phyloP scores from a whole-genome alignment of 2,888 invertebrate species.

The Cantharis nigra region DNA sequence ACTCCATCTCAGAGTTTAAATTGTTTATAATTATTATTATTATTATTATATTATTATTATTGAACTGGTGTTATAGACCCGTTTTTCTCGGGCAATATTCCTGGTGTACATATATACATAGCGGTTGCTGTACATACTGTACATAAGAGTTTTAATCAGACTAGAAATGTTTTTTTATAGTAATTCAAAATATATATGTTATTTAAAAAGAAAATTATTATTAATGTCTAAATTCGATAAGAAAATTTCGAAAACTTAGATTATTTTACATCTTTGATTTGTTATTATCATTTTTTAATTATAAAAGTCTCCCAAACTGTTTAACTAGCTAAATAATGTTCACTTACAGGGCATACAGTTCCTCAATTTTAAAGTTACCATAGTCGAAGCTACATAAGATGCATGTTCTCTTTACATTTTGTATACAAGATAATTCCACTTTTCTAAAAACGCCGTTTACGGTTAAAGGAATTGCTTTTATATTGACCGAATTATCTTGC shows the following conservation, averaged over 20 bases:
- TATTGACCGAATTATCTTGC: not conserved
- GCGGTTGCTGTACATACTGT: slow-evolving; percentile 53
- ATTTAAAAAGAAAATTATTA: slow-evolving; percentile 43
- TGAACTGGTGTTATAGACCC: slow-evolving; percentile 47
- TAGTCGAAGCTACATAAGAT: not conserved
- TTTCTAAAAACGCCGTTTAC: not conserved
- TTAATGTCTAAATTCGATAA: slow-evolving; percentile 1
- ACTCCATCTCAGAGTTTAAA: slow-evolving; percentile 35
- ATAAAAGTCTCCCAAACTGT: slow-evolving; percentile 25
- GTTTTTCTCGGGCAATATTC: slow-evolving; percentile 46
- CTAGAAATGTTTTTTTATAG: slow-evolving; percentile 36
- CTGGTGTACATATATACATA: slow-evolving; percentile 49
- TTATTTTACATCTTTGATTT: not conserved
- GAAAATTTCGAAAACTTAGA: not conserved
- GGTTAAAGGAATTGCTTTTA: not conserved
- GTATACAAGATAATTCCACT: not conserved
- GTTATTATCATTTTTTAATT: not conserved
- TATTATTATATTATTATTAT: slow-evolving; percentile 19
- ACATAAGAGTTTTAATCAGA: slow-evolving; percentile 52
- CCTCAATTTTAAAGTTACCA: slow-evolving; percentile 30
- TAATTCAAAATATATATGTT: slow-evolving; percentile 34
- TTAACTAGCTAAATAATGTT: slow-evolving; percentile 10
- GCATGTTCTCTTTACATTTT: not conserved
- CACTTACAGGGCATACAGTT: slow-evolving; percentile 21
- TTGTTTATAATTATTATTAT: slow-evolving; percentile 21